Conservation (phyloP, 64 coral and sea anemone species). For the Stichodactyla mertensii region DNA sequence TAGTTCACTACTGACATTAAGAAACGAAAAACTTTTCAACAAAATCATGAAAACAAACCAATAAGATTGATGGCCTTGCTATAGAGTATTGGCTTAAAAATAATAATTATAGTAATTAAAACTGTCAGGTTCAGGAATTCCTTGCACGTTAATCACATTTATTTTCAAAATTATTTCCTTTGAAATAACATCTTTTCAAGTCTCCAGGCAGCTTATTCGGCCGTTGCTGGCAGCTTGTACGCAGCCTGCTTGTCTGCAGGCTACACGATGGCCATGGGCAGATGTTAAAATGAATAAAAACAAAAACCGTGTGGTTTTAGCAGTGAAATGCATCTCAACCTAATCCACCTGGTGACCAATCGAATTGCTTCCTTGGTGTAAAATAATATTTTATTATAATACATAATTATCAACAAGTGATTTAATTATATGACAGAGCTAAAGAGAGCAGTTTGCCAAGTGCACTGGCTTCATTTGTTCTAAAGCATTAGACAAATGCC, state of each 20-base stretch:
- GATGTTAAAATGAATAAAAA: background rate
- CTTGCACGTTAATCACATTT: background rate
- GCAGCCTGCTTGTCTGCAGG: background rate
- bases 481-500: background rate
- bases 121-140: background rate
- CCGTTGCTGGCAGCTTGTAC: too few relatives aligned
- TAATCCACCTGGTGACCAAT: background rate
- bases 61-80: too few relatives aligned
- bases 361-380: background rate
- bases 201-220: too few relatives aligned
- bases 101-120: too few relatives aligned
- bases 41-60: too few relatives aligned
- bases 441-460: background rate
- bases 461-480: background rate
- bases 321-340: background rate
- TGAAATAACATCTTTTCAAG: too few relatives aligned
- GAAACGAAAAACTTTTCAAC: too few relatives aligned
- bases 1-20: too few relatives aligned
- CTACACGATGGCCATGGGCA: background rate
- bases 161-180: background rate
- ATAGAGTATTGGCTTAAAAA: too few relatives aligned
- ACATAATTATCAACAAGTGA: background rate
- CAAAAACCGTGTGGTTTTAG: background rate
- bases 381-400: background rate
- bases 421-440: background rate